phyloP scores from a whole-genome alignment of 2,797 vertebrate species.

The Pristis pectinata region DNA sequence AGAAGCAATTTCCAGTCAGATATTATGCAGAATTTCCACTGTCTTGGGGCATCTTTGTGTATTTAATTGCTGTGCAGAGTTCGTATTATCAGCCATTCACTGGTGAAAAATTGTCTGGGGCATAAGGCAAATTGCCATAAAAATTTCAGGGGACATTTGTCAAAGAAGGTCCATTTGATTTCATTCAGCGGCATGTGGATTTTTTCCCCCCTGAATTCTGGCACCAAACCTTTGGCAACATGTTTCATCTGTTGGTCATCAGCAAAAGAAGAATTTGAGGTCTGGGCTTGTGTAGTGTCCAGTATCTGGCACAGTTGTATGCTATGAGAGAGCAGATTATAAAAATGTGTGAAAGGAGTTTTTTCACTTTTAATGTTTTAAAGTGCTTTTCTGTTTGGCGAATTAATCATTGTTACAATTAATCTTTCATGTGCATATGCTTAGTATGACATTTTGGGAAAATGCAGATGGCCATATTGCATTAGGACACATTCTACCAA shows the following conservation, averaged over 20 bases:
- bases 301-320: not conserved
- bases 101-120: not conserved
- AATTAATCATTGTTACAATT: not conserved
- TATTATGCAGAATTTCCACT: not conserved
- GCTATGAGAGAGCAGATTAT: not conserved
- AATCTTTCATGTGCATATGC: not conserved
- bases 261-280: not conserved
- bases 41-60: not conserved
- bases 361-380: not conserved
- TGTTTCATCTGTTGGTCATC: not conserved
- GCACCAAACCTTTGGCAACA: not conserved
- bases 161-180: not conserved
- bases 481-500: not conserved
- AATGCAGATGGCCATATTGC: not conserved
- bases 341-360: not conserved
- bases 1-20: not conserved
- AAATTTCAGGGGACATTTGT: not conserved
- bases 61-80: not conserved
- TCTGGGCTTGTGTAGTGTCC: not conserved
- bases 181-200: not conserved
- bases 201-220: not conserved
- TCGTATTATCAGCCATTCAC: not conserved
- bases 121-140: not conserved
- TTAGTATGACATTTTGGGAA: not conserved
- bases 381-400: not conserved